Evolutionary conservation across 2,797 vertebrate genomes (phyloP), one percentile per base, ranked within the genome.

Genomic region (Sphenopsis melanotis): DNA sequence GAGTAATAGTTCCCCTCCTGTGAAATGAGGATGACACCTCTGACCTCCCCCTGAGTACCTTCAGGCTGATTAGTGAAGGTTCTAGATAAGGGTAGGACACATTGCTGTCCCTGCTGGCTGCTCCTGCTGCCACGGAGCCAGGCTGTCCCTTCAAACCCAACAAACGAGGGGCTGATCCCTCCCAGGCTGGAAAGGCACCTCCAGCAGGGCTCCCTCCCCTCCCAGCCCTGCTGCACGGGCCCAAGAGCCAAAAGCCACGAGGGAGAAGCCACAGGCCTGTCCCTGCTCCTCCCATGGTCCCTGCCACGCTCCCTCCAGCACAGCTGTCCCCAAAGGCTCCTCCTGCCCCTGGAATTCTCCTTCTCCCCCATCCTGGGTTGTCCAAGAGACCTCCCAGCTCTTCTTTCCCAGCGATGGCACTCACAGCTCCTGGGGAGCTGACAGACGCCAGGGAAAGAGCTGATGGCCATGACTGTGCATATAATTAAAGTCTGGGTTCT

Each of bases 401-500:
- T 55, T 56, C 21, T 9, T 37, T 59, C 37, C 15, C 52, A 53
- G 74, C 21, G 2, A n/a, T 3, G 42, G 52, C 70, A 29, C 66
- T 79, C 90, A 5, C 36, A 69, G 1, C 44, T 94, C 22, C 69
- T 55, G n/a, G 30, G 50, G 66, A 75, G 27, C 42, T 8, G 55
- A 39, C 22, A 84, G 63, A 59, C 13, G 17, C 59, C 92, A 92
- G 65, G 81, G 47, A 61, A 66, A 68, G 37, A 63, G 55, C 76
- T 60, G 63, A 50, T 42, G 76, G 80, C 65, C 75, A 32, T 9
- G 76, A 50, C 24, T 71, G 53, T 60, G 83, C 89, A 29, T 39
- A 6, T 57, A 83, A 94, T 86, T 88, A 74, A 91, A 83, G 82
- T 83, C 4, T 84, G 85, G 52, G 36, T 63, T 94, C 70, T 91